These are phyloP conservation scores for Hydriomena furcata DNA, from an alignment of 2,888 invertebrate genomes.

Conservation along the genomic window DNA sequence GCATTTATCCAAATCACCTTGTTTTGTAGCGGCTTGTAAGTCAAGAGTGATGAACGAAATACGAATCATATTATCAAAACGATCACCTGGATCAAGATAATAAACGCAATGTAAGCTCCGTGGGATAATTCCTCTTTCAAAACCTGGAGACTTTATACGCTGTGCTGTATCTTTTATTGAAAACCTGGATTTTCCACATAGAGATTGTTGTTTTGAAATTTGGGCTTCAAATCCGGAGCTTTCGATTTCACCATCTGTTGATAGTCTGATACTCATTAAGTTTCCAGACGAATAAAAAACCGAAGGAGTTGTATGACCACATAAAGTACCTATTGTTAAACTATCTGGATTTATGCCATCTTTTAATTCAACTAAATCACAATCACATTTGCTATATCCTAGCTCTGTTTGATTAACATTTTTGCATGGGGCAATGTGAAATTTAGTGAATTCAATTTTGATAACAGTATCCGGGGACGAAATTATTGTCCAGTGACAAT, in stretches of 20 bases:
- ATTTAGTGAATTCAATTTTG: constrained; percentile 80
- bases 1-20: constrained; percentile 47
- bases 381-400: constrained; percentile 82
- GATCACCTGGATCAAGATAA: constrained; percentile 42
- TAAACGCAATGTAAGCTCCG: constrained; percentile 66
- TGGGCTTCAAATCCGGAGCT: constrained; percentile 86
- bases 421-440: constrained; percentile 79
- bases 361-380: constrained; percentile 88
- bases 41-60: constrained; percentile 60
- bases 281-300: constrained; percentile 84
- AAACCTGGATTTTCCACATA: constrained; percentile 57
- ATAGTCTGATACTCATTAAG: constrained; percentile 85
- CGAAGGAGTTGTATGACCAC: constrained; percentile 85
- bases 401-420: constrained; percentile 62
- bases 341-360: constrained; percentile 88
- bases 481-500: constrained; percentile 89
- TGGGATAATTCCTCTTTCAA: constrained; percentile 53
- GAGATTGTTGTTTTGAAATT: constrained; percentile 71
- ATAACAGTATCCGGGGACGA: constrained; percentile 85
- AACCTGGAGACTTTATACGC: constrained; percentile 61
- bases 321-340: constrained; percentile 86
- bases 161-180: constrained; percentile 40
- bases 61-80: constrained; percentile 42
- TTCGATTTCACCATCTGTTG: constrained; percentile 83
- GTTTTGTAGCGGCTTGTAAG: constrained; percentile 38